Percentiles rank a stretch among this genome's conserved stretches.
These are phyloP conservation scores for Athrips mouffetella DNA, from an alignment of 2,888 invertebrate species.

Conservation along the genomic window DNA sequence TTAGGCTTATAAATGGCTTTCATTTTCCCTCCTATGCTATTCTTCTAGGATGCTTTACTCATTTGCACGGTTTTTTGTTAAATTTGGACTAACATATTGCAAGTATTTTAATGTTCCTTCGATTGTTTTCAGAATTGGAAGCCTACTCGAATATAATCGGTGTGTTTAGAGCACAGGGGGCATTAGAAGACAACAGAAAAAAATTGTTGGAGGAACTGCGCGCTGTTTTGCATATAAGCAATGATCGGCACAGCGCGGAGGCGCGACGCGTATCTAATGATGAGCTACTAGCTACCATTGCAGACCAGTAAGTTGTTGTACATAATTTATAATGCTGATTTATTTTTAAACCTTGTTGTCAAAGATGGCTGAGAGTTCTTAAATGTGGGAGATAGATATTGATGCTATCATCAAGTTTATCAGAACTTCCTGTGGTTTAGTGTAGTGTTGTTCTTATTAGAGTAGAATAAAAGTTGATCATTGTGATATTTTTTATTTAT, in stretches of 20 bases:
- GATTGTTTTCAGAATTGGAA: conserved; percentile 87
- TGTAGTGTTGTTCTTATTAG: conserved; percentile 28
- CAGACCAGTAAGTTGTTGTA: conserved; percentile 86
- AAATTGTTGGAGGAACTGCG: conserved; percentile 90
- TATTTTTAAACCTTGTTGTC: conserved; percentile 62
- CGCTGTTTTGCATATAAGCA: conserved; percentile 89
- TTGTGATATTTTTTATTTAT: neutral
- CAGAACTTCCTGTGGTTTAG: conserved; percentile 21
- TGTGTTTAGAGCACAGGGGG: conserved; percentile 95
- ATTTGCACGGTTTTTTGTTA: conserved; percentile 37
- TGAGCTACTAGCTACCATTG: conserved; percentile 91
- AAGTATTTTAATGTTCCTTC: conserved; percentile 33
- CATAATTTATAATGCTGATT: conserved; percentile 46
- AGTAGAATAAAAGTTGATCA: conserved; percentile 25
- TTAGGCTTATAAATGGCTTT: conserved; percentile 71
- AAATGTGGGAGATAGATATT: conserved; percentile 31
- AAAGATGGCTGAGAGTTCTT: conserved; percentile 65
- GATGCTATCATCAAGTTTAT: conserved; percentile 25
- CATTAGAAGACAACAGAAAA: conserved; percentile 89
- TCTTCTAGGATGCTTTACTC: conserved; percentile 47
- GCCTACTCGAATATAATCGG: conserved; percentile 94
- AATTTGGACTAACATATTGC: conserved; percentile 27
- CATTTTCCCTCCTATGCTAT: conserved; percentile 76
- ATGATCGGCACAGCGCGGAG: conserved; percentile 95
- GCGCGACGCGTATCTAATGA: conserved; percentile 94